Evolutionary conservation across 2,797 vertebrate species (phyloP), one percentile per base, ranked within the genome.

Genomic region (Kryptolebias ocellatus): DNA sequence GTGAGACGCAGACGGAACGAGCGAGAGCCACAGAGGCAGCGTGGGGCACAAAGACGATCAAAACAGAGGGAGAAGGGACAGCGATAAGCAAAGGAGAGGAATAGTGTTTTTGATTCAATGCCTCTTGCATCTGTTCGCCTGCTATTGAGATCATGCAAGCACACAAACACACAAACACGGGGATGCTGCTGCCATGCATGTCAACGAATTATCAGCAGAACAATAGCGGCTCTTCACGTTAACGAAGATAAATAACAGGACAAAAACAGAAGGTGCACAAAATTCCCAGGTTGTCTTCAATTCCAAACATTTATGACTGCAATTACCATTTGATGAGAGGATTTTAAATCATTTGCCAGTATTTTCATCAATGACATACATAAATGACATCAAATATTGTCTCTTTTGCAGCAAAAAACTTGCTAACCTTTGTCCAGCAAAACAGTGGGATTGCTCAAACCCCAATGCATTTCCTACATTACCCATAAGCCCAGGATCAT

Each of bases 51-150:
- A 67, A 64, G 81, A 83, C 56, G 87, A 83, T 86, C 86, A 87
- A 90, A 86, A 88, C 76, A 89, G 83, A 80, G 84, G 65, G 63
- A 56, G 65, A 64, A 59, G 70, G 47, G 58, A 70, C 67, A 0
- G 69, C 39, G 39, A 76, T 64, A 67, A 76, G 37, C 66, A 67
- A 80, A 68, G 82, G 70, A 79, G 12, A 56, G 12, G 12, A 44
- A 27, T 82, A 76, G 83, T 87, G 83, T 87, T 91, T 88, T 85
- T 90, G 81, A 78, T 85, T 81, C 89, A 73, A 83, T 83, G 76
- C 73, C 67, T 83, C 83, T 78, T 85, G 80, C 79, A 80, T 90
- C 81, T 70, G 76, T 63, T 83, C 49, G 52, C 60, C 72, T 34
- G 28, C 75, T 34, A 20, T 28, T 31, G 51, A 7, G 20, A 62